Conservation (phyloP, 2,113 vertebrate genomes). For the Camelus dromedarius region DNA sequence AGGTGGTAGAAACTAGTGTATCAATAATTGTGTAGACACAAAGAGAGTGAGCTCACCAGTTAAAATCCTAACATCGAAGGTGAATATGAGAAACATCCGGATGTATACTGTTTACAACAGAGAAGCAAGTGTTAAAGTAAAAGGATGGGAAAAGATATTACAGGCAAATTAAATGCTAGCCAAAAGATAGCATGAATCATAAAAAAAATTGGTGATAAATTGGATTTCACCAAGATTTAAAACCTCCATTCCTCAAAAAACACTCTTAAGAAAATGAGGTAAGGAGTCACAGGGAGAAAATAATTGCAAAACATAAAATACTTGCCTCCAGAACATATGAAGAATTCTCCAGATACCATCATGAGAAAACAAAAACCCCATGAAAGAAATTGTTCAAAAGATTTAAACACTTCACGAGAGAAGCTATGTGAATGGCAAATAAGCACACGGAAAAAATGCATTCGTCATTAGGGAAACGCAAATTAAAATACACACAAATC, state of each 20-base stretch:
- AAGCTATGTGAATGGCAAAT: no score
- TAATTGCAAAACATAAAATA: not conserved
- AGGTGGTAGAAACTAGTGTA: not conserved
- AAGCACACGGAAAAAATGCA: no score
- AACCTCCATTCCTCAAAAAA: not conserved
- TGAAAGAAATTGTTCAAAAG: not conserved
- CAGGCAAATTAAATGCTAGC: not conserved
- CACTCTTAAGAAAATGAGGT: not conserved
- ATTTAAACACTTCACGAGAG: not conserved
- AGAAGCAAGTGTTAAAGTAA: no score
- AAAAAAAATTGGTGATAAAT: not conserved
- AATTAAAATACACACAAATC: not conserved
- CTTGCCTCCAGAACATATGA: not conserved
- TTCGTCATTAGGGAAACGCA: not conserved
- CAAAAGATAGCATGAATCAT: accelerated
- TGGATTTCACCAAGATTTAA: not conserved
- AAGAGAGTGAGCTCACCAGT: not conserved
- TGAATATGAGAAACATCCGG: not conserved
- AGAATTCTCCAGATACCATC: not conserved
- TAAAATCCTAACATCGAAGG: not conserved
- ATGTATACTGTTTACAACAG: accelerated
- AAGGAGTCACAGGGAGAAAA: not conserved
- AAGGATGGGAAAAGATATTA: not conserved
- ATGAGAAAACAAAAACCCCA: not conserved
- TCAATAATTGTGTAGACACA: no score